Evolutionary conservation across 2,113 vertebrate species (phyloP).

Genomic region (Litocranius walleri): DNA sequence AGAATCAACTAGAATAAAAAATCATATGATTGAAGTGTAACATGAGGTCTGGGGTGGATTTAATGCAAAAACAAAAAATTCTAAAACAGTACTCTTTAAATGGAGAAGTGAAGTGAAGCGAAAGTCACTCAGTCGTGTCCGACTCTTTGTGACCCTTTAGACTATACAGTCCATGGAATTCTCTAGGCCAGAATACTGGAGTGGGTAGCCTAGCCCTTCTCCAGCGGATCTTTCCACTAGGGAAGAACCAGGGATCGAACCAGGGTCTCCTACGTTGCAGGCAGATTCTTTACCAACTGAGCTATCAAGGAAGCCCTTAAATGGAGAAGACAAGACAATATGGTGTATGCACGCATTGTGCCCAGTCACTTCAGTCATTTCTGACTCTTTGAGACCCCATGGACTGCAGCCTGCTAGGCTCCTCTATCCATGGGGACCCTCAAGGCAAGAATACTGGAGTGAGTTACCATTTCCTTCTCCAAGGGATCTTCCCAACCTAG

Average conservation of each 20-base stretch:
- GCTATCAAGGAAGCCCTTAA: neutral
- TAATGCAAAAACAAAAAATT: neutral
- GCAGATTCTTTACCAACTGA: neutral
- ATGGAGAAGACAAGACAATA: neutral
- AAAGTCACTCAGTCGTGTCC: neutral
- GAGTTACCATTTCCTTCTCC: neutral
- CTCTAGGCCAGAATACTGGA: neutral
- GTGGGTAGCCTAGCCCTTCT: neutral
- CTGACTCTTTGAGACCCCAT: neutral
- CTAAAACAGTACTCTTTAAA: neutral
- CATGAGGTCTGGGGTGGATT: neutral
- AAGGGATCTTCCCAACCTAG: neutral
- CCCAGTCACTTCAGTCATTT: neutral
- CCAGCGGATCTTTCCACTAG: fast-evolving
- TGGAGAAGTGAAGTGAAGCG: neutral
- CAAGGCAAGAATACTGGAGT: neutral
- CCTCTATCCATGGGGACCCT: neutral
- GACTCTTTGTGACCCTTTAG: neutral
- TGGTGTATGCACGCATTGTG: neutral
- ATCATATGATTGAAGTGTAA: neutral
- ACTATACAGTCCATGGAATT: neutral
- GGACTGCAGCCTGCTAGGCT: neutral
- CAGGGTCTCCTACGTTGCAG: neutral
- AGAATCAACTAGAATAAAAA: neutral
- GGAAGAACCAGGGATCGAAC: neutral